A percentile compares a stretch with the other conserved stretches of the same genome.
Evolutionary conservation across 1,140 invertebrate species (phyloP).

Genomic region (Lasioglossum baleicum): DNA sequence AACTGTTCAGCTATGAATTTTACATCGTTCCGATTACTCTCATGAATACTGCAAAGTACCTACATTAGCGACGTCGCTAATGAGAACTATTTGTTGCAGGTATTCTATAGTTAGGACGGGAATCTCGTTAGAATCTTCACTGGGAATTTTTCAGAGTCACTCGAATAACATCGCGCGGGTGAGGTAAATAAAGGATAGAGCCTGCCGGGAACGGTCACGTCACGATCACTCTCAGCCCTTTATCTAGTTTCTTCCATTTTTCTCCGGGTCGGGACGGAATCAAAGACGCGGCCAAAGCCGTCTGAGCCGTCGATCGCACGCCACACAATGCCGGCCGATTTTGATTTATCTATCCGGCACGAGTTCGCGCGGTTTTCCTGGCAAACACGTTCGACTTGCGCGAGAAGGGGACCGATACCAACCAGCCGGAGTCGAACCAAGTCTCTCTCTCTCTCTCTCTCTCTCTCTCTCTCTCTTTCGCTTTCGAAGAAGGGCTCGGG

Average conservation of each 20-base stretch:
- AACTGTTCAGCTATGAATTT: no score
- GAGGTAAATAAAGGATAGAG: constrained; percentile 29
- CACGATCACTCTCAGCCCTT: constrained; percentile 11
- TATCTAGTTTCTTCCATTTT: constrained; percentile 30
- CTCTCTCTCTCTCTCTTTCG: no score
- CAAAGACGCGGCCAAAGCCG: constrained; percentile 36
- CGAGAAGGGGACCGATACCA: neutral
- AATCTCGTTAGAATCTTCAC: no score
- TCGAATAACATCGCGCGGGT: neutral
- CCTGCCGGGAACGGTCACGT: constrained; percentile 12
- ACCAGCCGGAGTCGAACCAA: neutral
- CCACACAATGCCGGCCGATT: constrained; percentile 64
- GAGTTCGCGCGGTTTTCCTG: constrained; percentile 47
- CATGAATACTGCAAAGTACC: no score
- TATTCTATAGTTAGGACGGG: no score
- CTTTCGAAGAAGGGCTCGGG: constrained; percentile 7
- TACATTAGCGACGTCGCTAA: no score
- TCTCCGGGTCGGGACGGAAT: constrained; percentile 10
- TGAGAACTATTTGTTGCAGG: no score
- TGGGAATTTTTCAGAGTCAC: constrained; percentile 1
- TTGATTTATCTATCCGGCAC: constrained; percentile 69
- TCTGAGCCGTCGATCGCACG: constrained; percentile 46
- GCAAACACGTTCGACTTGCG: constrained; percentile 5
- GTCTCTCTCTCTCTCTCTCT: neutral
- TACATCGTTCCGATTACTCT: no score